Percentiles rank a stretch among this genome's conserved stretches.
Evolutionary conservation across 2,888 invertebrate genomes (phyloP).

Genomic region (Temnothorax ravouxi): DNA sequence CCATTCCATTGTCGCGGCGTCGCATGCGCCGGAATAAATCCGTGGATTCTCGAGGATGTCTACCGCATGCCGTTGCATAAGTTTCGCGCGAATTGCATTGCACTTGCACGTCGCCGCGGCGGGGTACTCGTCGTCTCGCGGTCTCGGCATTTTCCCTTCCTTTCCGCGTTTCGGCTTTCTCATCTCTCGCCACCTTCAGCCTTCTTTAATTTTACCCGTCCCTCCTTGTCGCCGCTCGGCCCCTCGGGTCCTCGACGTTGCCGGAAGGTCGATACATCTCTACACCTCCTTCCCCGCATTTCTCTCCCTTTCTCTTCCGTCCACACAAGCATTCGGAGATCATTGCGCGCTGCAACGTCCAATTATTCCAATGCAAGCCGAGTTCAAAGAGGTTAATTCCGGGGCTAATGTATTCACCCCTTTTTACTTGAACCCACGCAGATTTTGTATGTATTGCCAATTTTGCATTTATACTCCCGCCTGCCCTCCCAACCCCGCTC

Average conservation of each 20-base stretch:
- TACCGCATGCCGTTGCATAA: slow-evolving; percentile 84
- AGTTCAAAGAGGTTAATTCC: slow-evolving; percentile 85
- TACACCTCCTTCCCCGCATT: slow-evolving; percentile 14
- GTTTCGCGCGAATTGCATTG: slow-evolving; percentile 76
- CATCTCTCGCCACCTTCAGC: not conserved
- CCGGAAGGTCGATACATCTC: slow-evolving; percentile 25
- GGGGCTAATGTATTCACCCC: slow-evolving; percentile 86
- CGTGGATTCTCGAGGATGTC: slow-evolving; percentile 80
- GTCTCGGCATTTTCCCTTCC: slow-evolving; percentile 21
- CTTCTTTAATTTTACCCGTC: slow-evolving; percentile 2
- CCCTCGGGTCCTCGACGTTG: not conserved
- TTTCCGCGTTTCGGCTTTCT: slow-evolving; percentile 19
- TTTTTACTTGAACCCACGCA: slow-evolving; percentile 86
- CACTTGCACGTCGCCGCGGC: slow-evolving; percentile 59
- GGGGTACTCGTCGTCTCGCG: slow-evolving; percentile 54
- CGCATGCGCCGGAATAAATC: slow-evolving; percentile 82
- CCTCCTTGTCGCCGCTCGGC: not conserved
- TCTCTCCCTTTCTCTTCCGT: slow-evolving; percentile 16
- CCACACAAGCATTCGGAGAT: slow-evolving; percentile 73
- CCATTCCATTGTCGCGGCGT: slow-evolving; percentile 69
- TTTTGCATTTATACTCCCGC: slow-evolving; percentile 86
- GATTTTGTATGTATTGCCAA: slow-evolving; percentile 87
- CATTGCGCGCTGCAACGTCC: slow-evolving; percentile 82
- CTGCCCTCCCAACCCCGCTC: slow-evolving; percentile 56
- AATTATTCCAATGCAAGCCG: slow-evolving; percentile 84